A percentile compares a stretch with the other conserved stretches of the same genome.
Conservation (phyloP, 2,113 vertebrate species). For the Nesospiza acunhae region DNA sequence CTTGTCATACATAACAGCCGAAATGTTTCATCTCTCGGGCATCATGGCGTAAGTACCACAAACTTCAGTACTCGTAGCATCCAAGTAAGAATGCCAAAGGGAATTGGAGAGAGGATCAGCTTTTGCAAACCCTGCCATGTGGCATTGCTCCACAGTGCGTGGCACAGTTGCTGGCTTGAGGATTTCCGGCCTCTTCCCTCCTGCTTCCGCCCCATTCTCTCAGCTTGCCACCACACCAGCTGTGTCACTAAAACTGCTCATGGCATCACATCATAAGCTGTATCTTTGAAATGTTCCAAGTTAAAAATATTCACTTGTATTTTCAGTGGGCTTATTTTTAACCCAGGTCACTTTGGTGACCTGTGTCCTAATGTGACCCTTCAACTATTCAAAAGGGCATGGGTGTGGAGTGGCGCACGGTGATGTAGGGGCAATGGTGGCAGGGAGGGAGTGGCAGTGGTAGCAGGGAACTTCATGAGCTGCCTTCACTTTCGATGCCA, state of each 20-base stretch:
- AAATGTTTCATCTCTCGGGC: conserved; percentile 93
- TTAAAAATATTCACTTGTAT: conserved; percentile 51
- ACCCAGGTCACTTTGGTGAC: conserved; percentile 9
- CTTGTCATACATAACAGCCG: conserved; percentile 92
- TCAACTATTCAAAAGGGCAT: not conserved
- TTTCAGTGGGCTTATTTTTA: conserved; percentile 48
- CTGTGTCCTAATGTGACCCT: conserved; percentile 28
- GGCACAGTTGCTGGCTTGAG: conserved; percentile 34
- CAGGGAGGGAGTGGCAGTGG: not conserved
- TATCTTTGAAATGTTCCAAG: conserved; percentile 43
- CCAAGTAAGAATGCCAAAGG: not conserved
- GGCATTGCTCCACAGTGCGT: not conserved
- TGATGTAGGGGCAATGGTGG: not conserved
- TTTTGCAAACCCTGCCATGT: conserved; percentile 21
- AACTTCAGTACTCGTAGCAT: conserved; percentile 31
- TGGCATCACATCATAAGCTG: conserved; percentile 30
- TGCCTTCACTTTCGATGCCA: not conserved
- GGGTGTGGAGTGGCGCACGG: not conserved
- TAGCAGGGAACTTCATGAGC: not conserved
- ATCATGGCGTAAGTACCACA: conserved; percentile 95
- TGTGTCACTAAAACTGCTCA: conserved; percentile 57
- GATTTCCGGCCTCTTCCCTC: conserved; percentile 48
- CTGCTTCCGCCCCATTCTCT: not conserved
- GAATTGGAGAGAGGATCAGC: not conserved
- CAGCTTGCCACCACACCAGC: conserved; percentile 43